Evolutionary conservation across 2,888 invertebrate genomes (phyloP).

Genomic region (Cancer borealis): DNA sequence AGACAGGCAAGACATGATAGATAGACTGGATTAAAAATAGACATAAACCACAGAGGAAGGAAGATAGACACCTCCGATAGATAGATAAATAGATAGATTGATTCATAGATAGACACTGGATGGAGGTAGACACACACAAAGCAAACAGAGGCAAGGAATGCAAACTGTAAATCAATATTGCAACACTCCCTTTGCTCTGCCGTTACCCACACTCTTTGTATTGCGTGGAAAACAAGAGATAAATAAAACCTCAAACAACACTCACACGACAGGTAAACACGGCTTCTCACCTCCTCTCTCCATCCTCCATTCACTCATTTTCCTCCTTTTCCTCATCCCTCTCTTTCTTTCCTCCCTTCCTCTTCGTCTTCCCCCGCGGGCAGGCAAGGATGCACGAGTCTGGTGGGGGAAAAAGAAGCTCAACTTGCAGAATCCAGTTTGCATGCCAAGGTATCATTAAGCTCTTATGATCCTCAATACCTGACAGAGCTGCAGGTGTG

Average conservation of each 20-base stretch:
- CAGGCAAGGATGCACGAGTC: background rate
- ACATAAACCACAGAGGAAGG: no score
- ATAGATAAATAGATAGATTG: background rate
- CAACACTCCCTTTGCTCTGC: background rate
- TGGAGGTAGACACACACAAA: background rate
- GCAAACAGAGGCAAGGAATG: background rate
- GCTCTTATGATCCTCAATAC: conserved; percentile 27
- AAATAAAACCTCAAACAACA: background rate
- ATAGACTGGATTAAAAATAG: no score
- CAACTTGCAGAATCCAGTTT: conserved; percentile 1
- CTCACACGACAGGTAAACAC: background rate
- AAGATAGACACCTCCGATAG: background rate
- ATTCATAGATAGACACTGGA: background rate
- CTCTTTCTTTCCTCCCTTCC: background rate
- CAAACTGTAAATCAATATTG: background rate
- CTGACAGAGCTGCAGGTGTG: background rate
- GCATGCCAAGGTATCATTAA: conserved; percentile 22
- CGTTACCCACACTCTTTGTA: background rate
- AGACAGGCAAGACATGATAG: no score
- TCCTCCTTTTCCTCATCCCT: background rate
- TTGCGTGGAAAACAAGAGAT: conserved; percentile 8
- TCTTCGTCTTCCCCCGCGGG: background rate
- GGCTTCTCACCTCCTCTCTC: background rate
- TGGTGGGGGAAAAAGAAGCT: background rate
- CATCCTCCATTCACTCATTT: background rate